Percentiles rank a stretch among this genome's conserved stretches.
phyloP scores from a whole-genome alignment of 2,113 vertebrate genomes.

The Cynopterus brachyotis region DNA sequence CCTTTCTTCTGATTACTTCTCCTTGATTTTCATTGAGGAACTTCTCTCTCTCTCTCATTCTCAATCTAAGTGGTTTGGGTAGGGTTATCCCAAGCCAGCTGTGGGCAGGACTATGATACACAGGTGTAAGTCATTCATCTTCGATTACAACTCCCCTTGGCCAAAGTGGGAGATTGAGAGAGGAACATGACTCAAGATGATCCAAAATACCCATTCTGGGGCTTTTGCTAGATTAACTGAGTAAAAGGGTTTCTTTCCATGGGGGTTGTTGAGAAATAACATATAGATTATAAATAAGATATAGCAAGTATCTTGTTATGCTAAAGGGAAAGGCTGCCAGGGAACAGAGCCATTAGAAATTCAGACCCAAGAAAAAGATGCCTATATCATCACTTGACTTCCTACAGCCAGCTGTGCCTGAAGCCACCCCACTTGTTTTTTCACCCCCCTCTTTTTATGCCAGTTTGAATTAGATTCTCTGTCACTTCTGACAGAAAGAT shows the following conservation, averaged over 20 bases:
- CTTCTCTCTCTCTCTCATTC: background rate
- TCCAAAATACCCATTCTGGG: background rate
- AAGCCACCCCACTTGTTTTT: background rate
- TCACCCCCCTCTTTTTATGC: background rate
- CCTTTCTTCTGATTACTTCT: background rate
- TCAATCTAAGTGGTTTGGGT: background rate
- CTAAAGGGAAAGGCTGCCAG: background rate
- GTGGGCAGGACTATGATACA: background rate
- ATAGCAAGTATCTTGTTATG: background rate
- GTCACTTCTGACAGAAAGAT: background rate
- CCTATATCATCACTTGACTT: background rate
- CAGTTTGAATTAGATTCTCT: background rate
- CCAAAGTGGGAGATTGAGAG: background rate
- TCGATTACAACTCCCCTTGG: background rate
- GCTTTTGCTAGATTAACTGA: background rate
- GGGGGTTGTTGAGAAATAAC: background rate
- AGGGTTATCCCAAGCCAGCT: background rate
- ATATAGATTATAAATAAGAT: background rate
- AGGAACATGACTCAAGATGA: background rate
- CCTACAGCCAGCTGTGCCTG: background rate
- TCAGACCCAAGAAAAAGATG: conserved; percentile 14
- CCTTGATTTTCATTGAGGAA: background rate
- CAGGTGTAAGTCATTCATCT: background rate
- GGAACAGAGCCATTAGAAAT: background rate
- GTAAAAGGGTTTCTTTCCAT: background rate